phyloP scores from a whole-genome alignment of 2,888 invertebrate genomes.

The Rhagonycha fulva region DNA sequence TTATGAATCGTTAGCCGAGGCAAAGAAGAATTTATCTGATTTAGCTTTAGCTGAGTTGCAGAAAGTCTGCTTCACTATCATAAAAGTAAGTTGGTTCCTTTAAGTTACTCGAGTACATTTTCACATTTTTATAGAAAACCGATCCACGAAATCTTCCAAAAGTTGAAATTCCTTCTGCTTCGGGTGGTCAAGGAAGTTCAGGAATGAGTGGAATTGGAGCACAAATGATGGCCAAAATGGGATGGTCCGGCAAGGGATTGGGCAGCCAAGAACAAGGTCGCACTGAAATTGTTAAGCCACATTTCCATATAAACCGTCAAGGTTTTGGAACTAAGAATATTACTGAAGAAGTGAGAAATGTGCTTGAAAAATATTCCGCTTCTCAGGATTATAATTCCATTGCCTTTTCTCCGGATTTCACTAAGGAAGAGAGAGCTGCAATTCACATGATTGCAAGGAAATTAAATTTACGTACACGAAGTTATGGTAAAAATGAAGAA shows the following conservation, averaged over 20 bases:
- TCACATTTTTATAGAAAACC: constrained; percentile 11
- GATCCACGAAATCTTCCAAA: constrained; percentile 11
- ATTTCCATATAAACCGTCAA: constrained; percentile 15
- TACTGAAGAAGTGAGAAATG: constrained; percentile 6
- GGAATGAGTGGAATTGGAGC: constrained; percentile 13
- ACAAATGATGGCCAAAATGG: constrained; percentile 21
- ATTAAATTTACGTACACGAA: constrained; percentile 14
- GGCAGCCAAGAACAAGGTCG: constrained; percentile 20
- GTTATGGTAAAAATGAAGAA: constrained; percentile 15
- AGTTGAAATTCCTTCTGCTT: constrained; percentile 1
- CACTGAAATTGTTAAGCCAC: constrained; percentile 8
- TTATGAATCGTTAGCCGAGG: not conserved
- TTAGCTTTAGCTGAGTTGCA: constrained; percentile 12
- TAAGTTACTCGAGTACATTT: not conserved
- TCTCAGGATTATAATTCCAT: constrained; percentile 15
- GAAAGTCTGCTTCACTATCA: constrained; percentile 18
- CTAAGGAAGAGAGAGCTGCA: constrained; percentile 13
- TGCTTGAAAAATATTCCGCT: constrained; percentile 10
- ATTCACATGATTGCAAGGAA: constrained; percentile 21
- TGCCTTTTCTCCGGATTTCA: constrained; percentile 22
- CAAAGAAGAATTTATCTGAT: constrained; percentile 11
- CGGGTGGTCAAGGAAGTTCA: not conserved
- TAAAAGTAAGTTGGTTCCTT: constrained; percentile 10
- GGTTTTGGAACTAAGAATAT: constrained; percentile 19
- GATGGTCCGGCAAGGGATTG: constrained; percentile 25